A percentile compares a stretch with the other conserved stretches of the same genome.
Conservation (phyloP, 2,888 invertebrate genomes). For the Leptinotarsa rubiginosa region DNA sequence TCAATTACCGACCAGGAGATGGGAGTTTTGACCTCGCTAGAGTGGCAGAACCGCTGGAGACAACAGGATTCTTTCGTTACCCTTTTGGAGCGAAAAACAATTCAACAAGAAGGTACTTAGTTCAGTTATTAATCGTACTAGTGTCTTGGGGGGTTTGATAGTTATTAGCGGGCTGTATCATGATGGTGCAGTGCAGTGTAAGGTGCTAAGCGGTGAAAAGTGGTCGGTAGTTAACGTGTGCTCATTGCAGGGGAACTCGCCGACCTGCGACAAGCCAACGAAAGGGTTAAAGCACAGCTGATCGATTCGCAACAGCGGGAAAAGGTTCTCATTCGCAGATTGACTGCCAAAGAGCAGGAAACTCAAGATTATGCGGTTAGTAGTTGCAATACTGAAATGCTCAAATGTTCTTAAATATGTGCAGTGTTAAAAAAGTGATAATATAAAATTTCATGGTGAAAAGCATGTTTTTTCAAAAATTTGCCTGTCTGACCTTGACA, state of each 20-base stretch:
- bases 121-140: conserved; percentile 61
- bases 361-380: conserved; percentile 95
- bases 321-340: conserved; percentile 89
- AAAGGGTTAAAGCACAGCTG: conserved; percentile 83
- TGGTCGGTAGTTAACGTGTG: conserved; percentile 52
- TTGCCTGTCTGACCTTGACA: background rate
- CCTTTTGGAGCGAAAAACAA: conserved; percentile 78
- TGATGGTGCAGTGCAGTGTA: conserved; percentile 56
- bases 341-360: conserved; percentile 96
- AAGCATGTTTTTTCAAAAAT: background rate
- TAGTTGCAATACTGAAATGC: conserved; percentile 53
- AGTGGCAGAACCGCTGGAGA: conserved; percentile 78
- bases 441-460: conserved; percentile 8
- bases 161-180: conserved; percentile 49
- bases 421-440: conserved; percentile 34
- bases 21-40: conserved; percentile 73
- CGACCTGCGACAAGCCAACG: conserved; percentile 81
- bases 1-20: conserved; percentile 75
- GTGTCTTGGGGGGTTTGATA: conserved; percentile 40
- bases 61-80: conserved; percentile 83
- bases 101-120: conserved; percentile 81
- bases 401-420: conserved; percentile 64
- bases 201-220: conserved; percentile 47
- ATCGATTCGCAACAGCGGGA: conserved; percentile 91
- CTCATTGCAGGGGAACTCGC: conserved; percentile 75